Evolutionary conservation across 1,140 invertebrate genomes (phyloP), one percentile per base, ranked within the genome.

Genomic region (Zaprionus gabonicus): DNA sequence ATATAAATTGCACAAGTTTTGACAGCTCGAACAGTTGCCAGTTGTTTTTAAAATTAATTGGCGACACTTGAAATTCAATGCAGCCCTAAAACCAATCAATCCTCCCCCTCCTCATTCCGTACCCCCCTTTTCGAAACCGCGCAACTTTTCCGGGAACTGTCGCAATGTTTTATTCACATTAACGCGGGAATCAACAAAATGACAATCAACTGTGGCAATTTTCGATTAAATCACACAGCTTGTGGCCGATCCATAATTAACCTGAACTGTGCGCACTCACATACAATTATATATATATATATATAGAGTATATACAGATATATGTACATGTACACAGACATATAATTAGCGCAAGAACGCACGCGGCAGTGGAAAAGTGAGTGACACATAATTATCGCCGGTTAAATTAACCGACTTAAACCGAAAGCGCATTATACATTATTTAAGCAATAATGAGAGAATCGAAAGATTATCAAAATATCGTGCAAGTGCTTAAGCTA

Each of bases 1-100:
- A 90, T 90, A 90, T 79, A 90, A 90, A 90, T 90, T 82, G 85
- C 76, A 49, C 79, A 90, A 90, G 72, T 90, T 90, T 73, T 90
- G 85, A 90, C 85, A 90, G 85, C 70, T 63, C 23, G 15, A 78
- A 69, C 77, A 76, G 44, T 71, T 70, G 38, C 60, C 60, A 46
- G 68, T 71, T 78, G 71, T 82, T 81, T 79, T 76, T 51, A 71
- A 86, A 70, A 86, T 82, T 76, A 86, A 86, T 86, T 82, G 82
- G 76, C 71, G 68, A 77, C 80, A 82, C 78, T 77, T 75, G 70
- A 74, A 74, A 70, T 65, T 58, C 41, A 7, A 36, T 15, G 6
- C 17, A n/a, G 41, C 41, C 41, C 6, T 38, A 15, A 13, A 38
- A 38, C 13, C 31, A 34, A 34, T 34, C 31, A 34, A 38, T 15